Evolutionary conservation across 2,888 invertebrate genomes (phyloP), one percentile per base, ranked within the genome.

Genomic region (Operophtera brumata): DNA sequence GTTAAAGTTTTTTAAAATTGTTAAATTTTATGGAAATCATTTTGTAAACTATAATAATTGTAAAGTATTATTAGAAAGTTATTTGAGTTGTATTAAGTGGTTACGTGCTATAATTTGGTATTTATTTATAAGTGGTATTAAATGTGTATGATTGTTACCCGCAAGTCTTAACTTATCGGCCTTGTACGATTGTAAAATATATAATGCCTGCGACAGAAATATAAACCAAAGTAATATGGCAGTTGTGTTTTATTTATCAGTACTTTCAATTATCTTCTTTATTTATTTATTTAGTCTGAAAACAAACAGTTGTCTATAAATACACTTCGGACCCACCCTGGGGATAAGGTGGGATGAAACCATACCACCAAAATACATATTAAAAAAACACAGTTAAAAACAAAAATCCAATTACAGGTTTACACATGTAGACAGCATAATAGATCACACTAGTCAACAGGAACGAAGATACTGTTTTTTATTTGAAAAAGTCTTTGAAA

Each of bases 1-100:
- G 89, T 88, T 89, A 85, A 82, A 67, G 78, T 85, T 84, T 71
- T 62, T 77, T 78, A 79, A 81, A 77, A 87, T 82, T 88, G 87
- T 87, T 87, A 71, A 84, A 88, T 82, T 87, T 78, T 80, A 82
- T 83, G 66, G 12, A 66, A 74, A 75, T 80, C 64, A 84, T 82
- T 80, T 75, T 81, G 74, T 84, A 78, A 82, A 75, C 71, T 75
- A 62, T 61, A 65, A 67, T 68, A 62, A 70, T 54, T 69, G 62
- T 66, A 65, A 68, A 67, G 61, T 69, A 71, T 72, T 71, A 69
- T 66, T 75, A 74, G 71, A 36, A 39, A 54, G 47, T 36, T 13
- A 46, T 57, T 67, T 64, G 67, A 61, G 57, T 65, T 63, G 32
- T 26, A 46, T 59, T 61, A 65, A 20, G 57, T 48, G 48, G 59